A percentile compares a stretch with the other conserved stretches of the same genome.
These are phyloP conservation scores for Cyclargus thomasi DNA, from an alignment of 1,140 invertebrate genomes.

Conservation along the genomic window DNA sequence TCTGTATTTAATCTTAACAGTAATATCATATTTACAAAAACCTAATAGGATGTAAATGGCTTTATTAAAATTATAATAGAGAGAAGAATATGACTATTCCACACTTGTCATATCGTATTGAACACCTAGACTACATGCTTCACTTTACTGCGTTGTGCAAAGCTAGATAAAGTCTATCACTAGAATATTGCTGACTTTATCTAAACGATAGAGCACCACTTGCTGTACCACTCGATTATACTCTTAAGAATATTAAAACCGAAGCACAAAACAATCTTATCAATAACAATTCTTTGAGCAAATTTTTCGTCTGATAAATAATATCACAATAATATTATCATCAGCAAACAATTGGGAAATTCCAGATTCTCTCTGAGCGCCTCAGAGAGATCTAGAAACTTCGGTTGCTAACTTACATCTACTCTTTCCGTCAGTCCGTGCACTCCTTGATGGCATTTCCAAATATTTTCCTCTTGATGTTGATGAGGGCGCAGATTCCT, in stretches of 20 bases:
- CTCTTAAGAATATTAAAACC: no score
- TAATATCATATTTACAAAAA: no score
- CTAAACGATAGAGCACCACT: neutral
- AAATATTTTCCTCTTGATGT: slow-evolving; percentile 46
- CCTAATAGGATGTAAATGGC: no score
- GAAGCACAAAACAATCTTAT: neutral
- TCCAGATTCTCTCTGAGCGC: neutral
- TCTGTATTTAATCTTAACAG: no score
- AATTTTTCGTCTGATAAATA: neutral
- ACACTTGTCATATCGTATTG: no score
- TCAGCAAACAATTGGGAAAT: neutral
- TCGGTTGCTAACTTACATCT: neutral
- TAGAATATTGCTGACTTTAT: neutral
- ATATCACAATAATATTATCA: neutral
- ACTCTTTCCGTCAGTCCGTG: neutral
- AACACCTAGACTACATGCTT: no score
- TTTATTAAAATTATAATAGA: no score
- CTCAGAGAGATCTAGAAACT: neutral
- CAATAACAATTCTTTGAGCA: slow-evolving; percentile 1
- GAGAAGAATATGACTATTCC: no score
- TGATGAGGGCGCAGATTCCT: slow-evolving; percentile 39
- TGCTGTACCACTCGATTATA: no score
- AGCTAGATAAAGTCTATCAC: neutral
- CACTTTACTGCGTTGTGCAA: no score
- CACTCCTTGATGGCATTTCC: slow-evolving; percentile 36